These are phyloP conservation scores for Adineta ricciae DNA, from an alignment of 2,888 invertebrate genomes.

Conservation along the genomic window DNA sequence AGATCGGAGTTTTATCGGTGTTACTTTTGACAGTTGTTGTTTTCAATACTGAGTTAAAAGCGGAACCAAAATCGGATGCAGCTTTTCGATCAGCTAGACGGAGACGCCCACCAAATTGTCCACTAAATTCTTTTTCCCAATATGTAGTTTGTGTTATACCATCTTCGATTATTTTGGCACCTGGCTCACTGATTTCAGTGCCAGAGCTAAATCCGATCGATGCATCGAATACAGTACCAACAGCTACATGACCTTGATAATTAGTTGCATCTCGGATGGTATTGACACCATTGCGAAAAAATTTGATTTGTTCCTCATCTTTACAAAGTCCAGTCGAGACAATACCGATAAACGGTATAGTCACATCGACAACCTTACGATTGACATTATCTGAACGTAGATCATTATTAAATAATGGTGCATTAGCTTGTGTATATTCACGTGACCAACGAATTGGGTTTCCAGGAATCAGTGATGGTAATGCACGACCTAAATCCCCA, in stretches of 20 bases:
- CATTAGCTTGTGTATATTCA: background rate
- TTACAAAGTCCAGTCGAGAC: slow-evolving; percentile 1
- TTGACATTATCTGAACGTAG: slow-evolving; percentile 1
- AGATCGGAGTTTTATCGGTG: background rate
- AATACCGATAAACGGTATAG: background rate
- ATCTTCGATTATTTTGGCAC: background rate
- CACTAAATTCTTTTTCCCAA: slow-evolving; percentile 7
- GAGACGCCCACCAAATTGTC: background rate
- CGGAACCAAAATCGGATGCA: background rate
- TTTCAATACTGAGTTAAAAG: too few relatives aligned
- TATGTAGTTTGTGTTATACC: slow-evolving; percentile 7
- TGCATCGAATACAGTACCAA: slow-evolving; percentile 7
- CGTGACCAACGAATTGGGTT: slow-evolving; percentile 1
- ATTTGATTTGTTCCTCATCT: background rate
- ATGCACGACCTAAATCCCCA: background rate
- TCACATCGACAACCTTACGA: background rate
- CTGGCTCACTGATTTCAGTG: background rate
- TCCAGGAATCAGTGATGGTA: background rate
- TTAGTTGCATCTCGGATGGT: background rate
- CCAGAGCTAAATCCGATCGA: background rate
- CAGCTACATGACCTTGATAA: slow-evolving; percentile 1
- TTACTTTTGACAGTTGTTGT: too few relatives aligned
- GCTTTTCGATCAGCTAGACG: background rate
- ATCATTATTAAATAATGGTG: slow-evolving; percentile 1
- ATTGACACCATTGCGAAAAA: background rate